Conservation (phyloP, 2,888 invertebrate species). For the Drosophila phalerata region DNA sequence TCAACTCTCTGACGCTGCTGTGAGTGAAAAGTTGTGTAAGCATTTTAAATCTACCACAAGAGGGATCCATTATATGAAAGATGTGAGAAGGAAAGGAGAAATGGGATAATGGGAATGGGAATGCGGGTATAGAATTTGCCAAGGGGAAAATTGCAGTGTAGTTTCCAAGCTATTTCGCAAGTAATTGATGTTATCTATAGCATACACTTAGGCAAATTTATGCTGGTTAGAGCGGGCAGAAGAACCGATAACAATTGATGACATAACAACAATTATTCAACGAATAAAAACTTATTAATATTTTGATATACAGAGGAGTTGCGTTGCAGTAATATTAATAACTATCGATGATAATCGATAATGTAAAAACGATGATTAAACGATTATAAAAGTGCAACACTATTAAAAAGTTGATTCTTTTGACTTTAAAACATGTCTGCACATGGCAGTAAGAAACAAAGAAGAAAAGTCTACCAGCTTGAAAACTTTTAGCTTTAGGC, state of each 20-base stretch:
- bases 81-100: conserved; percentile 4
- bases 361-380: too few species aligned
- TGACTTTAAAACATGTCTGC: not conserved
- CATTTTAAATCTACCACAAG: conserved; percentile 60
- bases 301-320: too few species aligned
- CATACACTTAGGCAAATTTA: not conserved
- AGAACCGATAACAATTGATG: not conserved
- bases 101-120: not conserved
- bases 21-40: conserved; percentile 77
- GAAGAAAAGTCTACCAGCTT: not conserved
- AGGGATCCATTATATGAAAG: conserved; percentile 30
- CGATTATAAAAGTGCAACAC: too few species aligned
- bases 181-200: conserved; percentile 33
- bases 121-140: not conserved
- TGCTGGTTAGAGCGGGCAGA: not conserved
- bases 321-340: too few species aligned
- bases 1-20: conserved; percentile 34
- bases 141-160: conserved; percentile 4
- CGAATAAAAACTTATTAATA: too few species aligned
- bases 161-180: conserved; percentile 35
- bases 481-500: conserved; percentile 5
- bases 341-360: too few species aligned
- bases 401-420: not conserved
- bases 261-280: conserved; percentile 13
- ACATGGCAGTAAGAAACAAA: not conserved